These are phyloP conservation scores for Pyralis farinalis DNA, from an alignment of 2,888 invertebrate genomes.

Conservation along the genomic window DNA sequence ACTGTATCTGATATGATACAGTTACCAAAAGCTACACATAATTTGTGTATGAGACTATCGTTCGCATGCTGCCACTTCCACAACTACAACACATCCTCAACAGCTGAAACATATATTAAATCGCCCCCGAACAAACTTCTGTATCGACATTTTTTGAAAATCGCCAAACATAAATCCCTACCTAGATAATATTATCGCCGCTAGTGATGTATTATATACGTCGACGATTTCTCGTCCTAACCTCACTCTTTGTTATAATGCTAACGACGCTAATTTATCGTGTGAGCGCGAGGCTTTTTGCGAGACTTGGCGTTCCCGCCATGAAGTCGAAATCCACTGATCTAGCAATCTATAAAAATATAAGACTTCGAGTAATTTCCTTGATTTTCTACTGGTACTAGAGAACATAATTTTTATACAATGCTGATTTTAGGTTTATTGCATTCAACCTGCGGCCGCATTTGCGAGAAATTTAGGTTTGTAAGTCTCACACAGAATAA, in stretches of 20 bases:
- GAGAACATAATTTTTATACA: no score
- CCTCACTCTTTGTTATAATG: conserved; percentile 52
- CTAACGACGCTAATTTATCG: conserved; percentile 64
- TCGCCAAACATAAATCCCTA: conserved; percentile 50
- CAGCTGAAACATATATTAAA: background rate
- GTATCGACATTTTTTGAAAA: conserved; percentile 43
- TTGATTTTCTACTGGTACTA: no score
- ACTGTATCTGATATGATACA: no score
- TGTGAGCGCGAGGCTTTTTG: conserved; percentile 18
- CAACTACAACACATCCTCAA: no score
- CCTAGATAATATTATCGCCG: conserved; percentile 47
- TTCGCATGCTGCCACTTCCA: no score
- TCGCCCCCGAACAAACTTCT: conserved; percentile 22
- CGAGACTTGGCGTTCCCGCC: background rate
- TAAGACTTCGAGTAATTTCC: no score
- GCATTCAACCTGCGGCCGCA: no score
- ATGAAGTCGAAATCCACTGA: background rate
- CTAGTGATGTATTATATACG: conserved; percentile 55
- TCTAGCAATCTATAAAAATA: background rate
- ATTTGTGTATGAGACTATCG: no score
- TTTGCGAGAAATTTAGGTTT: no score
- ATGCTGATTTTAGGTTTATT: no score
- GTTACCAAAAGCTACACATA: no score
- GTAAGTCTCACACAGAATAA: no score
- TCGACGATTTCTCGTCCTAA: conserved; percentile 48